Conservation (phyloP, 2,888 invertebrate species). For the Netelia inedita region DNA sequence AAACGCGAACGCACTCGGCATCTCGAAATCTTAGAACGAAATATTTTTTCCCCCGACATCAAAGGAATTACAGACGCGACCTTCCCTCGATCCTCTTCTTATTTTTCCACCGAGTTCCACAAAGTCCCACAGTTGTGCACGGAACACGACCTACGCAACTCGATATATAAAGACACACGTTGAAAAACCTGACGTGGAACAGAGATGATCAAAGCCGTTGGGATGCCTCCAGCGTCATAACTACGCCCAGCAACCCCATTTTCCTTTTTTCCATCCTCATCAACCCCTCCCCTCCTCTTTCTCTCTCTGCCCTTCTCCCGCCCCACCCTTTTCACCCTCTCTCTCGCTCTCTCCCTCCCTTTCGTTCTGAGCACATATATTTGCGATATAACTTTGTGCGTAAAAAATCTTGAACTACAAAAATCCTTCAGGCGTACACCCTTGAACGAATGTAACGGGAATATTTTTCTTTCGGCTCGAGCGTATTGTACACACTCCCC, state of each 20-base stretch:
- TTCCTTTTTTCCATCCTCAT: constrained; percentile 30
- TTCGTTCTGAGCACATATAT: not conserved
- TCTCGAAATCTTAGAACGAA: constrained; percentile 18
- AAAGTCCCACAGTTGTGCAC: not conserved
- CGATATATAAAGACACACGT: not conserved
- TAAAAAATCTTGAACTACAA: not conserved
- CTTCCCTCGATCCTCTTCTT: not conserved
- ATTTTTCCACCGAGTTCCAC: not conserved
- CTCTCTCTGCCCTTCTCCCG: not conserved
- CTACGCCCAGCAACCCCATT: constrained; percentile 27
- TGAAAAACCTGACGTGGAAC: not conserved
- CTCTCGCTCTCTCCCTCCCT: not conserved
- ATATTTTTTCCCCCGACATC: constrained; percentile 32
- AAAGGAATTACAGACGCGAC: constrained; percentile 34
- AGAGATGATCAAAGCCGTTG: constrained; percentile 46
- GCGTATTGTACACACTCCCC: too few species aligned
- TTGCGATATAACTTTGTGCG: not conserved
- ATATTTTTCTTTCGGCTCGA: too few species aligned
- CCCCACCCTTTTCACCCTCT: not conserved
- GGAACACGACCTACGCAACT: constrained; percentile 1
- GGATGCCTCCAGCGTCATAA: constrained; percentile 41
- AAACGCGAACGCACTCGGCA: not conserved
- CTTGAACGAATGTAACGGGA: too few species aligned
- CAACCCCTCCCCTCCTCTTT: constrained; percentile 4
- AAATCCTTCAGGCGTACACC: not conserved